These are phyloP conservation scores for Syritta pipiens DNA, from an alignment of 2,888 invertebrate genomes.

Conservation along the genomic window DNA sequence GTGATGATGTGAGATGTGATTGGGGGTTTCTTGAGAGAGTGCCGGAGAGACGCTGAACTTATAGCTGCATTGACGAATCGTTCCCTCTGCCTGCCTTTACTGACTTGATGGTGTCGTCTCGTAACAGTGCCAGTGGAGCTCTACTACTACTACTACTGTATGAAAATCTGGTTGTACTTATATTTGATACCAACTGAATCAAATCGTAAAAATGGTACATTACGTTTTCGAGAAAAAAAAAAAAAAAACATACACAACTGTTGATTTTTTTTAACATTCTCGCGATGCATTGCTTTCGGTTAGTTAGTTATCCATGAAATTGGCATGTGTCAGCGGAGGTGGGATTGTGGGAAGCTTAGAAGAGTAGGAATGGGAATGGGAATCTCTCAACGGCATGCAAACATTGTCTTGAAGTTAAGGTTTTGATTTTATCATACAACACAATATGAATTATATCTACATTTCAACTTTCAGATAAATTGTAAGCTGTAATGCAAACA, in stretches of 20 bases:
- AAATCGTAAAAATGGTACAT: constrained; percentile 70
- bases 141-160: constrained; percentile 57
- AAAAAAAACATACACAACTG: constrained; percentile 42
- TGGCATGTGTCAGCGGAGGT: not conserved
- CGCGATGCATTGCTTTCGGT: constrained; percentile 33
- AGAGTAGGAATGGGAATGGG: no score
- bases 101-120: constrained; percentile 60
- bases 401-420: no score
- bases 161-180: constrained; percentile 68
- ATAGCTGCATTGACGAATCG: constrained; percentile 12
- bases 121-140: constrained; percentile 48
- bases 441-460: no score
- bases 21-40: no score
- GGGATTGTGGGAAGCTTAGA: not conserved
- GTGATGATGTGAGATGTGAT: constrained; percentile 43
- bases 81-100: constrained; percentile 42
- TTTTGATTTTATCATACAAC: no score
- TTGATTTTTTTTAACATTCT: constrained; percentile 35
- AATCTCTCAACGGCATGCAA: no score
- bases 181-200: constrained; percentile 60
- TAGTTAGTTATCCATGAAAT: constrained; percentile 6
- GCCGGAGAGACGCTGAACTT: constrained; percentile 44
- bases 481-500: no score
- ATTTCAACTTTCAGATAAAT: no score
- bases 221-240: constrained; percentile 69